These are phyloP conservation scores for Nebria salina DNA, from an alignment of 2,888 invertebrate genomes.

Conservation along the genomic window DNA sequence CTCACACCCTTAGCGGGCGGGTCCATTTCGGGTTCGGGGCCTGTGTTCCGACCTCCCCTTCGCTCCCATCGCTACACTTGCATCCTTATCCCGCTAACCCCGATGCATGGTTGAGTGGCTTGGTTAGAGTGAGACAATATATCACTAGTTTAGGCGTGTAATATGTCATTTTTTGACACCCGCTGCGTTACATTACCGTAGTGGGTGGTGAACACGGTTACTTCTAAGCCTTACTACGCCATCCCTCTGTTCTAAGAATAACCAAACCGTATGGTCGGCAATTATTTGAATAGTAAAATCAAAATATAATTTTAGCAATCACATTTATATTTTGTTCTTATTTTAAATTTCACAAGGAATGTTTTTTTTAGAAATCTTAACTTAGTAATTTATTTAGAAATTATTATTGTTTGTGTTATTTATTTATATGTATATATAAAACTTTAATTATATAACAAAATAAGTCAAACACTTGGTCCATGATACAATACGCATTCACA, in stretches of 20 bases:
- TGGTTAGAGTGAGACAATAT: not conserved
- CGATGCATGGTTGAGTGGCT: conserved; percentile 10
- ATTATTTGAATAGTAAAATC: too few relatives aligned
- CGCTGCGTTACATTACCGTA: conserved; percentile 55
- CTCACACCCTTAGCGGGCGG: conserved; percentile 45
- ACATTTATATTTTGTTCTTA: too few relatives aligned
- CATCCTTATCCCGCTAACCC: not conserved
- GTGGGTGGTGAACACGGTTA: conserved; percentile 57
- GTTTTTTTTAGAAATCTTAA: too few relatives aligned
- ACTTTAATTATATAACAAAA: not conserved
- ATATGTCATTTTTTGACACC: conserved; percentile 61
- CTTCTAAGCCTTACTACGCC: not conserved
- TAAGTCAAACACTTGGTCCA: not conserved
- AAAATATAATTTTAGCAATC: too few relatives aligned
- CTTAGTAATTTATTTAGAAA: too few relatives aligned
- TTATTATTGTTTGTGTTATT: not conserved
- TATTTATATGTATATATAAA: conserved; percentile 19
- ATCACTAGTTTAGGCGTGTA: conserved; percentile 50
- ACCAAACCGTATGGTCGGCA: not conserved
- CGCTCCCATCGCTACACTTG: conserved; percentile 49
- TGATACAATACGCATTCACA: conserved; percentile 18
- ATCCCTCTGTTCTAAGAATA: conserved; percentile 1
- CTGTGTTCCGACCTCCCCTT: conserved; percentile 44
- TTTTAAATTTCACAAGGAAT: too few relatives aligned
- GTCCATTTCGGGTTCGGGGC: conserved; percentile 6